Percentiles rank a stretch among this genome's conserved stretches.
These are phyloP conservation scores for Eupithecia vulgata DNA, from an alignment of 2,888 invertebrate species.

Conservation along the genomic window DNA sequence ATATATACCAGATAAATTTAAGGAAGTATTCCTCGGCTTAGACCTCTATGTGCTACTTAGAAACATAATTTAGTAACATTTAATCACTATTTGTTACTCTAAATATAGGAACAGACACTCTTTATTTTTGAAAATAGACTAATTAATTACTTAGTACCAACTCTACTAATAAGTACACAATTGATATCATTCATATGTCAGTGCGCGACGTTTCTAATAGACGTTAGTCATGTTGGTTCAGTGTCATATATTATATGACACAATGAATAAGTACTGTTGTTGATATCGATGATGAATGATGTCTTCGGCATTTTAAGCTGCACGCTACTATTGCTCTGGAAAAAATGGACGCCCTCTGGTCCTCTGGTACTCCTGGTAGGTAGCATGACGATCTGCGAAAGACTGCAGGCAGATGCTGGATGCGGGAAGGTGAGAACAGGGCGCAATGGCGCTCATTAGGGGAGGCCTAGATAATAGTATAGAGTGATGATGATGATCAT, in stretches of 20 bases:
- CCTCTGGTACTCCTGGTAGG: too few relatives aligned
- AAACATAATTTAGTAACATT: neutral
- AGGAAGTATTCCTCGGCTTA: neutral
- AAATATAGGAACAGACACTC: neutral
- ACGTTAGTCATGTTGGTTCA: conserved; percentile 57
- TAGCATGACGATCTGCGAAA: too few relatives aligned
- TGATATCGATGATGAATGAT: conserved; percentile 58
- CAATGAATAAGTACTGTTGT: conserved; percentile 62
- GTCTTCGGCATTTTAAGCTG: neutral
- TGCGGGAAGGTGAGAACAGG: too few relatives aligned
- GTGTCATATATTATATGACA: conserved; percentile 59
- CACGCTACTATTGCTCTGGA: neutral
- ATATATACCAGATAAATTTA: neutral
- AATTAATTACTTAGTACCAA: conserved; percentile 45
- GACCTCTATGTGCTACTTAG: neutral
- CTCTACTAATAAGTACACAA: conserved; percentile 56
- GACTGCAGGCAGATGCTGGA: too few relatives aligned
- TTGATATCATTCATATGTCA: conserved; percentile 53
- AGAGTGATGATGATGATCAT: too few relatives aligned
- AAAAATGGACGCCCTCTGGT: too few relatives aligned
- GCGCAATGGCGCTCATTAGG: too few relatives aligned
- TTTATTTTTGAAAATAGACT: conserved; percentile 46
- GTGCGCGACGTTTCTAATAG: conserved; percentile 54
- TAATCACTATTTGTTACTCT: neutral
- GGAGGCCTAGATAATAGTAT: too few relatives aligned